Evolutionary conservation across 2,113 vertebrate genomes (phyloP).

Genomic region (Eulemur rufifrons): DNA sequence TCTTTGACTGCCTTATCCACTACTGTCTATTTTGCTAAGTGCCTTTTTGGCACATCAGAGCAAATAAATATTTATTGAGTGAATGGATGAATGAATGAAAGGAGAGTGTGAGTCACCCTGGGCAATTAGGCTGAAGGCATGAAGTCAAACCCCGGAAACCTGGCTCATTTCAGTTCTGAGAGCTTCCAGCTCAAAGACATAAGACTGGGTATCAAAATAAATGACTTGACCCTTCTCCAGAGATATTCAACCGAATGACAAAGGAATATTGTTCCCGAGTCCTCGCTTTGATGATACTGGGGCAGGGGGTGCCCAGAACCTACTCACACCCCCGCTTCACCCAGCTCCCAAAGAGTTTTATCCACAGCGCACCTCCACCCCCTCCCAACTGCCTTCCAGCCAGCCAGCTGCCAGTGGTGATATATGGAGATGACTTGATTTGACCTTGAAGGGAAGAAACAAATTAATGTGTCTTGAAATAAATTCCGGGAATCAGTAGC

Average conservation of each 20-base stretch:
- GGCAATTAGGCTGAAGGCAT: neutral
- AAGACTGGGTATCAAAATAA: neutral
- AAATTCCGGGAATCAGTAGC: slow-evolving; percentile 61
- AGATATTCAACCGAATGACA: neutral
- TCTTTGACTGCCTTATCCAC: neutral
- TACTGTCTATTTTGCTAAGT: neutral
- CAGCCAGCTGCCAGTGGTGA: neutral
- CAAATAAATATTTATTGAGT: neutral
- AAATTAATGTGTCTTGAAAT: slow-evolving; percentile 71
- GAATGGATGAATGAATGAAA: neutral
- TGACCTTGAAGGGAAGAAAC: slow-evolving; percentile 77
- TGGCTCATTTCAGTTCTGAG: neutral
- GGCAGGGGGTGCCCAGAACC: neutral
- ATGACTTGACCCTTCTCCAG: neutral
- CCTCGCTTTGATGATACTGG: neutral
- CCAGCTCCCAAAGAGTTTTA: neutral
- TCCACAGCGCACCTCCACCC: neutral
- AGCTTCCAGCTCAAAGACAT: neutral
- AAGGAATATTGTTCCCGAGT: neutral
- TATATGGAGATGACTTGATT: slow-evolving; percentile 63
- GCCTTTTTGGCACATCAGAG: neutral
- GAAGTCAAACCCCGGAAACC: neutral
- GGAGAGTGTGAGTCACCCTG: neutral
- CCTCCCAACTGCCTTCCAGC: neutral
- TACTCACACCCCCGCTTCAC: neutral